Percentiles rank a stretch among this genome's conserved stretches.
Conservation (phyloP, 2,113 vertebrate species). For the Fregata magnificens region DNA sequence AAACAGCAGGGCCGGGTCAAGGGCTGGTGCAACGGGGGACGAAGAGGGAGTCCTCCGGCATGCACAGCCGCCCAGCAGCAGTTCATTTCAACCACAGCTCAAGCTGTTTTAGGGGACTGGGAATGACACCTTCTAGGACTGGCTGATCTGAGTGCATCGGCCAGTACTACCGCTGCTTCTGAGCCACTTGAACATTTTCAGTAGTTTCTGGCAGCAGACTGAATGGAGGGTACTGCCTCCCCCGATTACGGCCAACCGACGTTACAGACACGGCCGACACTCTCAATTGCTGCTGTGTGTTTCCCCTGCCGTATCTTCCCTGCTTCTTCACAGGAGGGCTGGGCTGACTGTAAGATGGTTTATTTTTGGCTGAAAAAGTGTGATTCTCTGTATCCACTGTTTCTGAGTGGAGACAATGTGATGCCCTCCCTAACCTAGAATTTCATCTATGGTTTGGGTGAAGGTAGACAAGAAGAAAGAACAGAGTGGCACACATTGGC, state of each 20-base stretch:
- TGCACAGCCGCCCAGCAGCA: rapidly evolving
- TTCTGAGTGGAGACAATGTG: background rate
- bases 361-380: background rate
- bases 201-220: background rate
- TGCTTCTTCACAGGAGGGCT: background rate
- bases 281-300: background rate
- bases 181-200: background rate
- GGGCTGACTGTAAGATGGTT: background rate
- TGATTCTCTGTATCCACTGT: background rate
- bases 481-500: background rate
- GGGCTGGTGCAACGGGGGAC: background rate
- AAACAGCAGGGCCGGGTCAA: background rate
- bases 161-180: background rate
- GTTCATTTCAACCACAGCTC: background rate
- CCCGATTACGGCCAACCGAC: background rate
- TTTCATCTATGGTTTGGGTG: background rate
- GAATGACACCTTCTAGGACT: background rate
- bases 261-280: background rate
- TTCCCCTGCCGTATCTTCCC: background rate
- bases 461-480: background rate
- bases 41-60: rapidly evolving
- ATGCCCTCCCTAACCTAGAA: background rate
- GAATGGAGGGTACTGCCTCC: background rate
- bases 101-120: background rate
- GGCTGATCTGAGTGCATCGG: background rate